Evolutionary conservation across 2,888 invertebrate species (phyloP).

Genomic region (Hemistola chrysoprasaria): DNA sequence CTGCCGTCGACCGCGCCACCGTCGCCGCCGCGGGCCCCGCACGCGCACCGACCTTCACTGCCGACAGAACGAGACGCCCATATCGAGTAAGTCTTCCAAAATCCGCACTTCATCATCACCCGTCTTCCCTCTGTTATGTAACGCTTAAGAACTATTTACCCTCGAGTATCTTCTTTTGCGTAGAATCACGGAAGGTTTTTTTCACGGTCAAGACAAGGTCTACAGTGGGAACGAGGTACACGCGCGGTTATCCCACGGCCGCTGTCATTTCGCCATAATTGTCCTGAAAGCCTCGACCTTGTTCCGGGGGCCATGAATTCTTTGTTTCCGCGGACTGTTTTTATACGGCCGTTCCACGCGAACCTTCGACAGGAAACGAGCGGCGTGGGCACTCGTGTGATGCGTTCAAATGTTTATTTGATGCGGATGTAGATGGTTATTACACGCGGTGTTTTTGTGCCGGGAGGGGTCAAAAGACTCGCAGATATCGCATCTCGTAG

Average conservation of each 20-base stretch:
- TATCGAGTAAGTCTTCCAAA: constrained; percentile 62
- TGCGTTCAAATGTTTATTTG: constrained; percentile 18
- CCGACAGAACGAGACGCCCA: constrained; percentile 76
- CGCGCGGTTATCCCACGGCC: constrained; percentile 19
- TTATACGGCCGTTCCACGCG: constrained; percentile 23
- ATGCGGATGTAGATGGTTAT: constrained; percentile 19
- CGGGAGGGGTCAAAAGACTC: constrained; percentile 21
- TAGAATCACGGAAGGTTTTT: constrained; percentile 32
- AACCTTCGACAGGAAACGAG: constrained; percentile 12
- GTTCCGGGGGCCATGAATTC: constrained; percentile 45
- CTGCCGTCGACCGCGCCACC: constrained; percentile 54
- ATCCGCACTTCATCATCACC: constrained; percentile 23
- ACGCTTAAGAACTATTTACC: too few relatives aligned
- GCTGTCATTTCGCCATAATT: constrained; percentile 58
- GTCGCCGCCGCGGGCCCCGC: constrained; percentile 56
- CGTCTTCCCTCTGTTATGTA: constrained; percentile 21
- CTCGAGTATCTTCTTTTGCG: constrained; percentile 2
- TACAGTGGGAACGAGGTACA: constrained; percentile 25
- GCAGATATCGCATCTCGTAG: constrained; percentile 1
- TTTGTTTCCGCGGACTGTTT: constrained; percentile 47
- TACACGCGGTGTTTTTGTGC: constrained; percentile 7
- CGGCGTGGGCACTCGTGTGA: constrained; percentile 3
- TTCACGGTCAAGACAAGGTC: constrained; percentile 75
- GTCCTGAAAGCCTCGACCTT: constrained; percentile 59
- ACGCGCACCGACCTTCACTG: constrained; percentile 68